These are phyloP conservation scores for Patiria pectinifera DNA, from an alignment of 53 echinoderm and acorn worm species.

Conservation along the genomic window DNA sequence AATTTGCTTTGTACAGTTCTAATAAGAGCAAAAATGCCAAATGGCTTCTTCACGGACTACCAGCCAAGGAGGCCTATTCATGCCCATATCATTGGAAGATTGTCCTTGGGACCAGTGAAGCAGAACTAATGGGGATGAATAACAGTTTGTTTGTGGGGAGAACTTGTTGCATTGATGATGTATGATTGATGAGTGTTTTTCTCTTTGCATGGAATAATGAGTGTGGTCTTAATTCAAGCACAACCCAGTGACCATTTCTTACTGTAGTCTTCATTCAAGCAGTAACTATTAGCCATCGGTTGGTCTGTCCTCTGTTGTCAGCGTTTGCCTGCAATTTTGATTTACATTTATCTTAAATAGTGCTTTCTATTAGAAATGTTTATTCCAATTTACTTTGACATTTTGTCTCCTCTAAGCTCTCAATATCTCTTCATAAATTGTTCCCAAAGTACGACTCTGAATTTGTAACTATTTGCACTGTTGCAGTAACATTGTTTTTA, in stretches of 20 bases:
- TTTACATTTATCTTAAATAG: too few species aligned
- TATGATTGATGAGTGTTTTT: neutral
- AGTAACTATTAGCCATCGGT: neutral
- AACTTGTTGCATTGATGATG: neutral
- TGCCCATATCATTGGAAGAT: neutral
- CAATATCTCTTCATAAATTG: too few species aligned
- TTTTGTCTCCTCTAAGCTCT: too few species aligned
- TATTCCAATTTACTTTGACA: too few species aligned
- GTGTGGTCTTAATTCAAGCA: neutral
- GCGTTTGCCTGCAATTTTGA: too few species aligned
- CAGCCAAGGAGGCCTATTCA: neutral
- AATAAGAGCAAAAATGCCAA: neutral
- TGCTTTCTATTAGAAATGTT: too few species aligned
- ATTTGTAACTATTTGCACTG: too few species aligned
- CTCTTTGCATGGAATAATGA: neutral
- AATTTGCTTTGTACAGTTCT: neutral
- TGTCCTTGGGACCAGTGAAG: slow-evolving; percentile 9
- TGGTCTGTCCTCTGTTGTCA: neutral
- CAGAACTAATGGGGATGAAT: slow-evolving; percentile 14
- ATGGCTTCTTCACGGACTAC: neutral
- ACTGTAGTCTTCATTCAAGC: neutral
- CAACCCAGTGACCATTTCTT: neutral
- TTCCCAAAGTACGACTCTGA: too few species aligned
- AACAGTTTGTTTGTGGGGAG: slow-evolving; percentile 7
- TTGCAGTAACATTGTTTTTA: too few species aligned